Percentiles rank a stretch among this genome's conserved stretches.
phyloP scores from a whole-genome alignment of 2,113 vertebrate species.

The Anoplopoma fimbria region DNA sequence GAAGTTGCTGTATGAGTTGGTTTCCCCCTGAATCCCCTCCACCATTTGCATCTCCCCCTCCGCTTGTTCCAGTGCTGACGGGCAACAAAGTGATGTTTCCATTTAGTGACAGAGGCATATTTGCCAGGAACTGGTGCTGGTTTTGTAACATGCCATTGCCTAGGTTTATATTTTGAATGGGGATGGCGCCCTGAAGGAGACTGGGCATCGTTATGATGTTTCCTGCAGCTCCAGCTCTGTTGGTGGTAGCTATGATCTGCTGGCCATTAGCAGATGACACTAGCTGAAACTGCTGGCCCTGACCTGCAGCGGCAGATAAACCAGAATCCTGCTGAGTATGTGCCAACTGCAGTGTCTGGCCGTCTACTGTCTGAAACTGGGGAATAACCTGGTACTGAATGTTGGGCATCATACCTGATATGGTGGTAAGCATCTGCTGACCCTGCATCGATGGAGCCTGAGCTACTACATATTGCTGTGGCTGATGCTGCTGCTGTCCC shows the following conservation, averaged over 20 bases:
- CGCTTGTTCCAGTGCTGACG: slow-evolving; percentile 84
- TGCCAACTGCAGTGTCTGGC: slow-evolving; percentile 93
- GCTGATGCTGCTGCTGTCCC: slow-evolving; percentile 82
- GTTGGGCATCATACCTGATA: slow-evolving; percentile 92
- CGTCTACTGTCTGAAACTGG: slow-evolving; percentile 96
- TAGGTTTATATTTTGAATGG: slow-evolving; percentile 92
- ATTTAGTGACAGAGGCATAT: slow-evolving; percentile 93
- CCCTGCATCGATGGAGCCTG: slow-evolving; percentile 88
- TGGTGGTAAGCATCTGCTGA: slow-evolving; percentile 91
- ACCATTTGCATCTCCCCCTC: slow-evolving; percentile 63
- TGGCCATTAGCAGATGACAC: slow-evolving; percentile 89
- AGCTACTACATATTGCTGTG: slow-evolving; percentile 89
- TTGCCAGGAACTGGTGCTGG: slow-evolving; percentile 94
- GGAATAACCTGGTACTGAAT: slow-evolving; percentile 98
- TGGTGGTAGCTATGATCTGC: slow-evolving; percentile 89
- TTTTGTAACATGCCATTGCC: slow-evolving; percentile 90
- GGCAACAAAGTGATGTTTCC: slow-evolving; percentile 96
- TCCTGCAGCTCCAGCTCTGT: slow-evolving; percentile 80
- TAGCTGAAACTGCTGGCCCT: slow-evolving; percentile 93
- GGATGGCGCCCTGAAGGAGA: slow-evolving; percentile 93
- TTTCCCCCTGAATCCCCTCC: slow-evolving; percentile 63
- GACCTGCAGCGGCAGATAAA: slow-evolving; percentile 53
- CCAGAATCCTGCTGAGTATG: slow-evolving; percentile 89
- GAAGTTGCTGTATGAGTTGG: slow-evolving; percentile 76
- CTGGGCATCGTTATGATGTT: slow-evolving; percentile 94